Conservation (phyloP, 2,797 vertebrate species). For the Mus caroli region DNA sequence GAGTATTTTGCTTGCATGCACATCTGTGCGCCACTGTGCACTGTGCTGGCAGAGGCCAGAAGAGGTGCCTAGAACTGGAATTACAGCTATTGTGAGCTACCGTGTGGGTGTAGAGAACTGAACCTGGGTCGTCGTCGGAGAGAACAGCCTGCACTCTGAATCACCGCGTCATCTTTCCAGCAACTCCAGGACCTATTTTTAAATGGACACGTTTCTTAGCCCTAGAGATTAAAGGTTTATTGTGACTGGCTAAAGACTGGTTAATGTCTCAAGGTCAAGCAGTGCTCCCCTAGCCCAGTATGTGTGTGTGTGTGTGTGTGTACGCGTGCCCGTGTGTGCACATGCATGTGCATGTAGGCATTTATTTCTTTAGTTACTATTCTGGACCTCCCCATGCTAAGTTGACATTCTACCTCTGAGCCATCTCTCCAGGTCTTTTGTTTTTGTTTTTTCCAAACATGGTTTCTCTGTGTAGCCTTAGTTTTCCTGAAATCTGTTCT, state of each 20-base stretch:
- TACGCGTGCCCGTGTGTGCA: no score
- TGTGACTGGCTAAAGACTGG: not conserved
- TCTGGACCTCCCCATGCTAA: not conserved
- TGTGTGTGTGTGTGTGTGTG: not conserved
- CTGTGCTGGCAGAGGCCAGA: not conserved
- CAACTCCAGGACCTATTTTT: not conserved
- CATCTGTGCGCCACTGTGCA: not conserved
- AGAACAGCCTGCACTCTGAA: not conserved
- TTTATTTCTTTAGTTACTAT: no score
- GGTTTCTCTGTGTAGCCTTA: not conserved
- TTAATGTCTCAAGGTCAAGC: slow-evolving; percentile 26
- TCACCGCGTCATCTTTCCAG: not conserved
- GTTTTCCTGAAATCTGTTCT: not conserved
- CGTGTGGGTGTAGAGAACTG: not conserved
- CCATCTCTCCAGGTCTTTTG: not conserved
- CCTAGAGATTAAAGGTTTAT: slow-evolving; percentile 19
- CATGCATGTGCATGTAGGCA: not conserved
- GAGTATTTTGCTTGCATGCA: not conserved
- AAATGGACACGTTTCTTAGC: slow-evolving; percentile 1
- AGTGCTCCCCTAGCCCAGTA: not conserved
- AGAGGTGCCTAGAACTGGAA: not conserved
- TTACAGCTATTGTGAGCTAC: no score
- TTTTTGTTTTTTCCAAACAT: not conserved
- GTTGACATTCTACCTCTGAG: not conserved
- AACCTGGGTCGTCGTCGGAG: not conserved